Conservation (phyloP, 2,797 vertebrate genomes). For the Zenarchopterus dispar region DNA sequence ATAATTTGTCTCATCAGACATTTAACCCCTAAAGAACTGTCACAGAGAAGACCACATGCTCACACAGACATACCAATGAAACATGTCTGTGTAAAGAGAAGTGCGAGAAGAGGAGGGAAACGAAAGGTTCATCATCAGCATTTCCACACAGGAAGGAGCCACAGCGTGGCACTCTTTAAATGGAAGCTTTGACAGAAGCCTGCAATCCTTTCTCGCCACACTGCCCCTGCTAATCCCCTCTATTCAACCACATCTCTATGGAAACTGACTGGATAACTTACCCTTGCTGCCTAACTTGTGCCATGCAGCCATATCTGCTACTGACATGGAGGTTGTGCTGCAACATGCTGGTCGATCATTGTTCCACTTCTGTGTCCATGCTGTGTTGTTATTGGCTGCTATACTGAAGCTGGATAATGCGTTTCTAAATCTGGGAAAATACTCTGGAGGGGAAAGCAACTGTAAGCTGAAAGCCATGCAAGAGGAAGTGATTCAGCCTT, state of each 20-base stretch:
- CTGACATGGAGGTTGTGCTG: constrained; percentile 64
- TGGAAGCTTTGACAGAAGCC: constrained; percentile 69
- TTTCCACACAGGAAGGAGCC: constrained; percentile 50
- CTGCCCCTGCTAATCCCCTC: constrained; percentile 80
- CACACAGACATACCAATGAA: constrained; percentile 10
- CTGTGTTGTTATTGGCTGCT: constrained; percentile 29
- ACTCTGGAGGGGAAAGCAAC: constrained; percentile 20
- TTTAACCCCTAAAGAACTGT: constrained; percentile 23
- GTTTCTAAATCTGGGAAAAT: constrained; percentile 20
- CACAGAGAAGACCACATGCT: constrained; percentile 8
- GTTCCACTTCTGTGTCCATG: constrained; percentile 25
- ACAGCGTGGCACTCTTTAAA: constrained; percentile 66
- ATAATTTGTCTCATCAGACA: constrained; percentile 6
- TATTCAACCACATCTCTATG: constrained; percentile 84
- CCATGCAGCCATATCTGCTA: constrained; percentile 62
- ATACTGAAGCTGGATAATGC: constrained; percentile 30
- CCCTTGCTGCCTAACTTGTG: constrained; percentile 75
- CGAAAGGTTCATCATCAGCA: constrained; percentile 49
- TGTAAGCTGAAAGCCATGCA: constrained; percentile 27
- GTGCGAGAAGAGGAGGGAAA: constrained; percentile 25
- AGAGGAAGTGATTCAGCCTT: constrained; percentile 29
- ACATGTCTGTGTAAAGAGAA: constrained; percentile 9
- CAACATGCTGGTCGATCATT: constrained; percentile 53
- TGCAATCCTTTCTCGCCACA: constrained; percentile 73
- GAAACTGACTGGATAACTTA: constrained; percentile 82